Evolutionary conservation across 2,797 vertebrate species (phyloP).

Genomic region (Rhincodon typus): DNA sequence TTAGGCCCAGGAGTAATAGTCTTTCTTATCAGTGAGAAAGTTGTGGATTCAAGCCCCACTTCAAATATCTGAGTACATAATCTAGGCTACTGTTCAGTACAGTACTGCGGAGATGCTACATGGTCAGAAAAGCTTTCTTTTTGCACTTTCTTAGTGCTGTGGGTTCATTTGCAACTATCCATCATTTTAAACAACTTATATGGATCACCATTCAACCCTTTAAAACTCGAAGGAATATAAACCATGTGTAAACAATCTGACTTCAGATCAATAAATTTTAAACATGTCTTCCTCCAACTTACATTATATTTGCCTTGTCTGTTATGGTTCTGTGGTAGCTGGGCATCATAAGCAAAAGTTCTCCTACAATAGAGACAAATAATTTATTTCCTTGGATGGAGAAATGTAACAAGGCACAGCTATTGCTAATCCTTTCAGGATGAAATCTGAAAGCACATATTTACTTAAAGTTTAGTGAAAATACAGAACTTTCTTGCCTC

Average conservation of each 20-base stretch:
- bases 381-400: no score
- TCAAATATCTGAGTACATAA: background rate
- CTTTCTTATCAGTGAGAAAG: background rate
- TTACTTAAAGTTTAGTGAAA: no score
- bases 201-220: background rate
- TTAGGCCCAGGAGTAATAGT: no score
- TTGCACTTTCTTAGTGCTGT: background rate
- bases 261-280: background rate
- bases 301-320: background rate
- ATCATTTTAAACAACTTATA: background rate
- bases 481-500: no score
- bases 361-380: no score
- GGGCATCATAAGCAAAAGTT: background rate
- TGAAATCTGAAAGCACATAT: no score
- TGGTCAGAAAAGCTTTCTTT: background rate
- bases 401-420: no score
- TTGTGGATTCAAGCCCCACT: background rate
- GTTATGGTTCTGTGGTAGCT: background rate
- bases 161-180: background rate
- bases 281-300: background rate
- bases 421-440: no score
- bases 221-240: background rate
- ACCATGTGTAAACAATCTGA: background rate
- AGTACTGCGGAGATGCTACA: background rate
- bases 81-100: background rate